Evolutionary conservation across 2,797 vertebrate species (phyloP).

Genomic region (Etheostoma nigrum): DNA sequence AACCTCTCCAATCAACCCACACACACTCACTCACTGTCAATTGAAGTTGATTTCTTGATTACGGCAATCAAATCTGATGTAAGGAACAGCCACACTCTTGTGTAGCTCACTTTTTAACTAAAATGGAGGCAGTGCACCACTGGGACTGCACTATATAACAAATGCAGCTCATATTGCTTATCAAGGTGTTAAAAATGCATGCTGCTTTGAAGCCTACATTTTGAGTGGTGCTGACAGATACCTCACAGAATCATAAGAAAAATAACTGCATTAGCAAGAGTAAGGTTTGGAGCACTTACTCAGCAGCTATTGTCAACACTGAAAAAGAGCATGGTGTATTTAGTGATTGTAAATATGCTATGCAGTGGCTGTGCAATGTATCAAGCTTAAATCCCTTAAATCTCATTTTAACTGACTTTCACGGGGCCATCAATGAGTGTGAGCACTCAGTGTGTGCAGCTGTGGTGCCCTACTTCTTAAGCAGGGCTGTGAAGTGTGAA

Average conservation of each 20-base stretch:
- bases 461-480: conserved; percentile 78
- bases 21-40: conserved; percentile 64
- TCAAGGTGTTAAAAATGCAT: conserved; percentile 49
- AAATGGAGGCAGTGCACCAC: conserved; percentile 14
- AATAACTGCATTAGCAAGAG: conserved; percentile 37
- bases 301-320: conserved; percentile 6
- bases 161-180: conserved; percentile 45
- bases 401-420: conserved; percentile 70
- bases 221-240: conserved; percentile 46
- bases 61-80: conserved; percentile 67
- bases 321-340: background rate
- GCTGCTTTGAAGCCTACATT: conserved; percentile 40
- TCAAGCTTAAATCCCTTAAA: conserved; percentile 44
- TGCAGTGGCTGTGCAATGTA: background rate
- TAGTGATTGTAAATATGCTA: conserved; percentile 20
- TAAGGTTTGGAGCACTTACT: conserved; percentile 19
- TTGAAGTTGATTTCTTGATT: conserved; percentile 73
- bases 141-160: conserved; percentile 25
- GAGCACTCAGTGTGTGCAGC: conserved; percentile 69
- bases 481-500: conserved; percentile 76
- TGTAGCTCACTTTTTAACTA: background rate
- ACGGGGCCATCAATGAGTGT: conserved; percentile 73
- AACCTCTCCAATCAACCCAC: conserved; percentile 71
- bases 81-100: conserved; percentile 61
- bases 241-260: conserved; percentile 30